These are phyloP conservation scores for Campylorhamphus procurvoides DNA, from an alignment of 2,113 vertebrate genomes.

Conservation along the genomic window DNA sequence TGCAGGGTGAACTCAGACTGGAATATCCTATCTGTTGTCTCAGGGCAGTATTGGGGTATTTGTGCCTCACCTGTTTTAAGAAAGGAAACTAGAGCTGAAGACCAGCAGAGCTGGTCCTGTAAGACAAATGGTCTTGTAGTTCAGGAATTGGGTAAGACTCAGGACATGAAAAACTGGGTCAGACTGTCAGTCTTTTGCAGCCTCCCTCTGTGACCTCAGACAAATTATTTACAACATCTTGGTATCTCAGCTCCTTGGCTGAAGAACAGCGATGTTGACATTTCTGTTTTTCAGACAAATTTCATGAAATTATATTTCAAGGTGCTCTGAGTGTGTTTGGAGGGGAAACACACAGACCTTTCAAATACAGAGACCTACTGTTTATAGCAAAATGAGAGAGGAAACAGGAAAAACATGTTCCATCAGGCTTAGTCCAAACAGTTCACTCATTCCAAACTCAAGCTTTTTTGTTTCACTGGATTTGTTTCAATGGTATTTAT, in stretches of 20 bases:
- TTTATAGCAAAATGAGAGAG: background rate
- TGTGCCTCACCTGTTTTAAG: background rate
- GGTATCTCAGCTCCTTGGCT: background rate
- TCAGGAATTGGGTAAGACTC: background rate
- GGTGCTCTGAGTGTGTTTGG: background rate
- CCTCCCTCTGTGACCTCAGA: background rate
- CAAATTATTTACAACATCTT: background rate
- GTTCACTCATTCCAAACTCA: background rate
- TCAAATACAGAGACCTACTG: background rate
- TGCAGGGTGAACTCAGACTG: background rate
- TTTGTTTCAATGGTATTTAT: background rate
- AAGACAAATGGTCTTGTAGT: background rate
- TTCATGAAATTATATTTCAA: background rate
- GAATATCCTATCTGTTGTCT: background rate
- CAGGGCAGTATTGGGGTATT: background rate
- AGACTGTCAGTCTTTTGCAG: background rate
- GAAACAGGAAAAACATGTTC: background rate
- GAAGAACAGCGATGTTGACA: background rate
- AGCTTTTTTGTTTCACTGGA: background rate
- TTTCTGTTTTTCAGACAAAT: background rate
- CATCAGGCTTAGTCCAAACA: background rate
- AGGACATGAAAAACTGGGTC: background rate
- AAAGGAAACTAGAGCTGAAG: background rate
- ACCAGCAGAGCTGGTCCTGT: background rate
- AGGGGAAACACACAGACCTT: background rate